Percentiles rank a stretch among this genome's conserved stretches.
phyloP scores from a whole-genome alignment of 2,888 invertebrate species.

The Lordiphosa andalusiaca region DNA sequence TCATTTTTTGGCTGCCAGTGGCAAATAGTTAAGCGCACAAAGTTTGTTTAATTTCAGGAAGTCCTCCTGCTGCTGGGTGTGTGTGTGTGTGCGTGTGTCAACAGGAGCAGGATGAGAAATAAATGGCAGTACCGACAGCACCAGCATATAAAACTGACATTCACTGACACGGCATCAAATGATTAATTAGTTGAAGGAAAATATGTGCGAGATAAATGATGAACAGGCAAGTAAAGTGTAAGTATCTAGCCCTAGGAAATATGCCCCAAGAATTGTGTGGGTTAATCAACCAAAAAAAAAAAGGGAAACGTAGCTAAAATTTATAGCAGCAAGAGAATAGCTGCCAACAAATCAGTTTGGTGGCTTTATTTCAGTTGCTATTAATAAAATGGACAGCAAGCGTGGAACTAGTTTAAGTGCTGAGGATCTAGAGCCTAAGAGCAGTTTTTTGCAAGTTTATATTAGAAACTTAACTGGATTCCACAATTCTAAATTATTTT shows the following conservation, averaged over 20 bases:
- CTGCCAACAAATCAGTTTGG: not conserved
- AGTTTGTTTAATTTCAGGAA: constrained; percentile 69
- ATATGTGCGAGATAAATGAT: constrained; percentile 51
- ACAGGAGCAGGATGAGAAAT: constrained; percentile 43
- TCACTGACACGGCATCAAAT: constrained; percentile 58
- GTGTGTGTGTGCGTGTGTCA: constrained; percentile 36
- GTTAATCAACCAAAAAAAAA: constrained; percentile 37
- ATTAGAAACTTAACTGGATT: too few species aligned
- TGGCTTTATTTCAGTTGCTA: not conserved
- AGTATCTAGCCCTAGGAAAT: constrained; percentile 15
- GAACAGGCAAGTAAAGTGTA: constrained; percentile 9
- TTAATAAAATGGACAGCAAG: too few species aligned
- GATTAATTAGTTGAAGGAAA: constrained; percentile 57
- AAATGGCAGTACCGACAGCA: constrained; percentile 69
- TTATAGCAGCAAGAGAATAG: not conserved
- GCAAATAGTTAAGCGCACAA: constrained; percentile 53
- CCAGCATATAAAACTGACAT: constrained; percentile 75
- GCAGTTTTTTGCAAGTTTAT: too few species aligned
- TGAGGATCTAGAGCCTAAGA: too few species aligned
- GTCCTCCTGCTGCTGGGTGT: constrained; percentile 1
- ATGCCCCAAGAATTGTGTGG: constrained; percentile 42
- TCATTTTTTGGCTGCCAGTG: constrained; percentile 34
- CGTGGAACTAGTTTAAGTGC: too few species aligned
- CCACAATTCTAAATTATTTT: too few species aligned
- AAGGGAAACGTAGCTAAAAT: not conserved